Base-by-base conservation (phyloP, 2,797 vertebrate genomes). In the Dryobates pubescens region DNA sequence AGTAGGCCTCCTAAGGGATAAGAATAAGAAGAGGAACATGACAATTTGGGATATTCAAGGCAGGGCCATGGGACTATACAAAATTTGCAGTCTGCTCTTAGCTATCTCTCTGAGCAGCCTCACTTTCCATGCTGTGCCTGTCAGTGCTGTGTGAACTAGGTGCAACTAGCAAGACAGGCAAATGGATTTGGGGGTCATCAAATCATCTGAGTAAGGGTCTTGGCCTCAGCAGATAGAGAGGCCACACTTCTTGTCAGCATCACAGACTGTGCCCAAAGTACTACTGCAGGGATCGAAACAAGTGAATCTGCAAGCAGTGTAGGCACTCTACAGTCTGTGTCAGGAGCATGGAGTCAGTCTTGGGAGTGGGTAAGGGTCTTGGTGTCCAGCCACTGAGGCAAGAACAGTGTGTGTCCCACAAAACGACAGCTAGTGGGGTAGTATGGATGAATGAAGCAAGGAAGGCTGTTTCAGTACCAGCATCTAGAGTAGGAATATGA, bases 271-370 rank as follows among this genome's bases (percentile, higher is more conserved):
- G 34, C 71, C 9, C 17, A 7, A 84, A 29, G 12, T 23, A 19
- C 13, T 38, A 64, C 45, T 43, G 30, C 0, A 23, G 17, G 13
- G 32, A 74, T 30, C 1, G 3, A 70, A 81, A n/a, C 0, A 1
- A 64, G 58, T 2, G 1, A 61, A 18, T 20, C 15, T 41, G 14
- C 7, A 74, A 29, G 43, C 36, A 49, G 13, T 9, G 6, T 2
- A 51, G 24, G 18, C 41, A 80, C 5, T 9, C 12, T 77, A 59
- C 3, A 3, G 23, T 22, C 43, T 58, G 4, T 11, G 14, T 24
- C 62, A 70, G 19, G 15, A 57, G 67, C 13, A 36, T 4, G 1
- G 26, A 10, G 36, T 73, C 22, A 15, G 18, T 30, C 41, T 43
- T 43, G 41, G 41, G 27, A 47, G 11, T 10, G 22, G 24, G 4